phyloP scores from a whole-genome alignment of 1,140 invertebrate genomes.

The Coelopa frigida region DNA sequence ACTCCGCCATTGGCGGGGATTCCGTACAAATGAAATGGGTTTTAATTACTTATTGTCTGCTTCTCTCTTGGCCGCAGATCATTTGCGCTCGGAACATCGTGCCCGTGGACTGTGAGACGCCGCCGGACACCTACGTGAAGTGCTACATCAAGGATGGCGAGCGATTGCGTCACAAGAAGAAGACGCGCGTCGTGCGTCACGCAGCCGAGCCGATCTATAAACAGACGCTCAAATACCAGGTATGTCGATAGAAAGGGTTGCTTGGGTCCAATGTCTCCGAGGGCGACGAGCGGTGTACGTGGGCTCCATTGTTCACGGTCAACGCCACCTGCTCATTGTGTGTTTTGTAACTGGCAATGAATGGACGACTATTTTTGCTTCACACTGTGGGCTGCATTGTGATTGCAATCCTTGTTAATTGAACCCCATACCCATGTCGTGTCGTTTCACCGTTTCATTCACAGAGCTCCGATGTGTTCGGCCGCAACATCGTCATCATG shows the following conservation, averaged over 20 bases:
- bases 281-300: too few relatives aligned
- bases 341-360: too few relatives aligned
- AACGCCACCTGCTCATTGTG: too few relatives aligned
- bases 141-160: conserved; percentile 84
- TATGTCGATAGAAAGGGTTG: conserved; percentile 20
- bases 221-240: conserved; percentile 80
- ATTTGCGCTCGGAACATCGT: conserved; percentile 49
- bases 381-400: too few relatives aligned
- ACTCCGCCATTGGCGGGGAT: too few relatives aligned
- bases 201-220: conserved; percentile 75
- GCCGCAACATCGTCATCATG: conserved; percentile 75
- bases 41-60: too few relatives aligned
- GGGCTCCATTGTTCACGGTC: too few relatives aligned
- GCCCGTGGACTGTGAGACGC: conserved; percentile 45
- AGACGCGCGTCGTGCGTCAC: conserved; percentile 74
- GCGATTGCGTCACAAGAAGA: conserved; percentile 81
- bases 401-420: too few relatives aligned
- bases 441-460: conserved; percentile 5
- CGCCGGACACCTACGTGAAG: conserved; percentile 86
- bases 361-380: too few relatives aligned
- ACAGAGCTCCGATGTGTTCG: conserved; percentile 72
- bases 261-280: too few relatives aligned
- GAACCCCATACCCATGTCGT: too few relatives aligned
- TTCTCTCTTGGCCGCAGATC: conserved; percentile 24
- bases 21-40: too few relatives aligned